These are phyloP conservation scores for Torymus auratus DNA, from an alignment of 2,888 invertebrate genomes.

Conservation along the genomic window DNA sequence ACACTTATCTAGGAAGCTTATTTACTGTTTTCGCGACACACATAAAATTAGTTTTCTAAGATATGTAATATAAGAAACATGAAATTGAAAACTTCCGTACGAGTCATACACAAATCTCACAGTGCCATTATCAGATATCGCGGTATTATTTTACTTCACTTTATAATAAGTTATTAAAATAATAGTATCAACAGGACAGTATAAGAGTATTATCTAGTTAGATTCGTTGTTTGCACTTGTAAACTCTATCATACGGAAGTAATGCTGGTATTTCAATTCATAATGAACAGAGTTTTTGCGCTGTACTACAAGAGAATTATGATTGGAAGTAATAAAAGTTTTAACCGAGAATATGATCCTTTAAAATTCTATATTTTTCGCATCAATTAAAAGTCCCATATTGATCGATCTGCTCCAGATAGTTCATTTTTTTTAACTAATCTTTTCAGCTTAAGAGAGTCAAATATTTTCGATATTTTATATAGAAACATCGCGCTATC, in stretches of 20 bases:
- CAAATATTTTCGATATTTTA: constrained; percentile 8
- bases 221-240: constrained; percentile 30
- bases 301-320: constrained; percentile 34
- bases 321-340: constrained; percentile 41
- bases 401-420: constrained; percentile 20
- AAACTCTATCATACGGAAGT: constrained; percentile 31
- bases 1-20: too few species aligned
- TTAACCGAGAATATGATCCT: constrained; percentile 9
- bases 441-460: constrained; percentile 22
- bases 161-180: too few species aligned
- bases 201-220: background rate
- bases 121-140: too few species aligned
- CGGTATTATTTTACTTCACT: too few species aligned
- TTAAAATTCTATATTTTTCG: constrained; percentile 38
- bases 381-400: constrained; percentile 46
- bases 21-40: too few species aligned
- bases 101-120: too few species aligned
- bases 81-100: too few species aligned
- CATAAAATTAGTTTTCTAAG: too few species aligned
- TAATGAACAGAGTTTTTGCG: constrained; percentile 37
- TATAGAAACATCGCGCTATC: too few species aligned
- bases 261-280: constrained; percentile 19
- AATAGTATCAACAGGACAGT: too few species aligned
- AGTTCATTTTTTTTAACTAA: constrained; percentile 14
- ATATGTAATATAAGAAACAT: too few species aligned